Conservation (phyloP, 2,113 vertebrate species). For the Ptilonorhynchus violaceus region DNA sequence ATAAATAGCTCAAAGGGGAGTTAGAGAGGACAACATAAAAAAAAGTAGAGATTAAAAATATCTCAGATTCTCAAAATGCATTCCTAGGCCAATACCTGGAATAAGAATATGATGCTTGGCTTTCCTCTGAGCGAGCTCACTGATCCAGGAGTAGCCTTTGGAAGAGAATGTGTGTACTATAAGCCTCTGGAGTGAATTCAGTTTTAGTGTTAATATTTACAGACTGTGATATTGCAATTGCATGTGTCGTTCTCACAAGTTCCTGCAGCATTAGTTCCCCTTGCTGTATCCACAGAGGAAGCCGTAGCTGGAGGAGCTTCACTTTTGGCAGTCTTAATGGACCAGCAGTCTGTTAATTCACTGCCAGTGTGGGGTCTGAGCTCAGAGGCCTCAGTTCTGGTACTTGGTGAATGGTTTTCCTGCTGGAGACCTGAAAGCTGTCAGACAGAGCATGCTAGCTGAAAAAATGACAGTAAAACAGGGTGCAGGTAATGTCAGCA, state of each 20-base stretch:
- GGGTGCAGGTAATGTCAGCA: background rate
- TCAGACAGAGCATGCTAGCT: background rate
- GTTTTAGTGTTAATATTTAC: background rate
- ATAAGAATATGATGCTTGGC: background rate
- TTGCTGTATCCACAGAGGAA: background rate
- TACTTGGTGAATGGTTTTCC: background rate
- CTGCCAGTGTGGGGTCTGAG: accelerated
- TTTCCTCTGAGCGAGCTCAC: background rate
- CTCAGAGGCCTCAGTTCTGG: background rate
- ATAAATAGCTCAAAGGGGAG: background rate
- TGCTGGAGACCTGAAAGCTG: background rate
- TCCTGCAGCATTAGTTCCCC: background rate
- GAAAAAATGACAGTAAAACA: background rate
- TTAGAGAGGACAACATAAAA: background rate
- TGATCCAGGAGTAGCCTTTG: background rate
- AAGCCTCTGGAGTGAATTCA: background rate
- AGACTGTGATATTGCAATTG: background rate
- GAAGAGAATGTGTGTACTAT: background rate
- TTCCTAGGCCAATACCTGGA: background rate
- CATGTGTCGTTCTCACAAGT: background rate
- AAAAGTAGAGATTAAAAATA: background rate
- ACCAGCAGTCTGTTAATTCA: background rate
- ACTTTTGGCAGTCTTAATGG: background rate
- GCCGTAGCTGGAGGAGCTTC: background rate
- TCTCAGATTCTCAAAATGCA: background rate